Percentiles rank a stretch among this genome's conserved stretches.
Evolutionary conservation across 2,113 vertebrate species (phyloP).

Genomic region (Quiscalus mexicanus): DNA sequence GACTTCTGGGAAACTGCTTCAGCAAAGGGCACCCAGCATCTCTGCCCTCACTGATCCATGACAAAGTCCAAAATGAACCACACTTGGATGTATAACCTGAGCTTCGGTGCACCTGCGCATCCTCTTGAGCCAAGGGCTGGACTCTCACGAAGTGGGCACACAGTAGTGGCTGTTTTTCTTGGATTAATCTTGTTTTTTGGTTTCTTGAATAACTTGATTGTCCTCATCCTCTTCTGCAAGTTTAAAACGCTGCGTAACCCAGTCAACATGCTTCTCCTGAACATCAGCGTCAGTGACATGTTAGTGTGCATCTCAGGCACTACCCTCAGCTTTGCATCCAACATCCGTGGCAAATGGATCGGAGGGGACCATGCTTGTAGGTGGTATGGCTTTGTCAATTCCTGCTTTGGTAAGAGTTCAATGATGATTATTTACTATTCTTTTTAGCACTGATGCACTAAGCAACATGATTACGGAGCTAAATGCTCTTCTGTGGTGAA

Average conservation of each 20-base stretch:
- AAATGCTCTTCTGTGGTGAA: not conserved
- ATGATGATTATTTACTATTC: not conserved
- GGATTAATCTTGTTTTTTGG: conserved; percentile 88
- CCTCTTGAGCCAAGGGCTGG: conserved; percentile 31
- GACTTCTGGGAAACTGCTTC: not conserved
- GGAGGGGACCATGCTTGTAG: conserved; percentile 83
- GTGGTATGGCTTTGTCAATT: conserved; percentile 93
- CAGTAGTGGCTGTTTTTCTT: conserved; percentile 83
- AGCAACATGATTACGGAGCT: not conserved
- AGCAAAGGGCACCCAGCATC: not conserved
- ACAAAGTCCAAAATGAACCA: conserved; percentile 24
- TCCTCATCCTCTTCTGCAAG: conserved; percentile 87
- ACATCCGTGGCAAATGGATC: conserved; percentile 83
- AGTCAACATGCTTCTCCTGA: conserved; percentile 88
- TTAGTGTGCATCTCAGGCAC: conserved; percentile 88
- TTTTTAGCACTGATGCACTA: not conserved
- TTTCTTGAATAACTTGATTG: conserved; percentile 86
- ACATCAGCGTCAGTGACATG: conserved; percentile 91
- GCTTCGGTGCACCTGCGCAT: conserved; percentile 23
- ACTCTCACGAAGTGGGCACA: conserved; percentile 80
- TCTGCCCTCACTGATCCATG: not conserved
- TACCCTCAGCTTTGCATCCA: conserved; percentile 87
- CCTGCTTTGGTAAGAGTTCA: conserved; percentile 85
- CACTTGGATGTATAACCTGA: conserved; percentile 51
- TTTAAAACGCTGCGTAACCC: conserved; percentile 88